Conservation (phyloP, 2,888 invertebrate species). For the Hirtodrosophila duncani region DNA sequence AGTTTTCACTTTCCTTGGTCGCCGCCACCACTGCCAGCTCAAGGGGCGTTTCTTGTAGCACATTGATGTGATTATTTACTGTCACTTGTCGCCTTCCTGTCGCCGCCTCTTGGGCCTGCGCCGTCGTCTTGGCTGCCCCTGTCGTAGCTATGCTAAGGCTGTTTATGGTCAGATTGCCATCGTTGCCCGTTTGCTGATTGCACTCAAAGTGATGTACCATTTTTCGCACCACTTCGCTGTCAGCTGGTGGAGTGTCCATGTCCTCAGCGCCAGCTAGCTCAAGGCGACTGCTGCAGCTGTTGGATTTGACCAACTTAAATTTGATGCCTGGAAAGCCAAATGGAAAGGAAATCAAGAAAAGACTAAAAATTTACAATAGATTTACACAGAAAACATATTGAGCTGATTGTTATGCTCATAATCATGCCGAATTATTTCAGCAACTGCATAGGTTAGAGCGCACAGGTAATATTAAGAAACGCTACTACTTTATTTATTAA, state of each 20-base stretch:
- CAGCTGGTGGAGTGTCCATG: slow-evolving; percentile 37
- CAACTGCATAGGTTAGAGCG: too few species aligned
- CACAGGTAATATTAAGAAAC: too few species aligned
- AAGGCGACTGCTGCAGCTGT: slow-evolving; percentile 90
- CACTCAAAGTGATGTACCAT: slow-evolving; percentile 77
- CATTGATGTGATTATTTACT: slow-evolving; percentile 78
- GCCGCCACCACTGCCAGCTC: too few species aligned
- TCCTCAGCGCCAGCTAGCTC: slow-evolving; percentile 85
- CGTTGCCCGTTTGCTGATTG: slow-evolving; percentile 37
- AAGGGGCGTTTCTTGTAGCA: slow-evolving; percentile 25
- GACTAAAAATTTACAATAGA: too few species aligned
- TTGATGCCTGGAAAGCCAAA: slow-evolving; percentile 83
- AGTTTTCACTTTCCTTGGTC: slow-evolving; percentile 26
- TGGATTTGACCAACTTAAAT: slow-evolving; percentile 90
- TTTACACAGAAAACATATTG: too few species aligned
- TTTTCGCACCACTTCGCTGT: slow-evolving; percentile 76
- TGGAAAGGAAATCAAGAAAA: slow-evolving; percentile 9
- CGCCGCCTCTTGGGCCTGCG: slow-evolving; percentile 10
- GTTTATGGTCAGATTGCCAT: slow-evolving; percentile 76
- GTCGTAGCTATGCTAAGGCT: slow-evolving; percentile 76
- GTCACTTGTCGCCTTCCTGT: slow-evolving; percentile 66
- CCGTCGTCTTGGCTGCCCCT: slow-evolving; percentile 1
- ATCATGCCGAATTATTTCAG: too few species aligned
- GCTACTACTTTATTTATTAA: too few species aligned
- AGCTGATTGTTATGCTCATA: too few species aligned